Conservation (phyloP, 2,113 vertebrate genomes). For the Pterocles gutturalis region DNA sequence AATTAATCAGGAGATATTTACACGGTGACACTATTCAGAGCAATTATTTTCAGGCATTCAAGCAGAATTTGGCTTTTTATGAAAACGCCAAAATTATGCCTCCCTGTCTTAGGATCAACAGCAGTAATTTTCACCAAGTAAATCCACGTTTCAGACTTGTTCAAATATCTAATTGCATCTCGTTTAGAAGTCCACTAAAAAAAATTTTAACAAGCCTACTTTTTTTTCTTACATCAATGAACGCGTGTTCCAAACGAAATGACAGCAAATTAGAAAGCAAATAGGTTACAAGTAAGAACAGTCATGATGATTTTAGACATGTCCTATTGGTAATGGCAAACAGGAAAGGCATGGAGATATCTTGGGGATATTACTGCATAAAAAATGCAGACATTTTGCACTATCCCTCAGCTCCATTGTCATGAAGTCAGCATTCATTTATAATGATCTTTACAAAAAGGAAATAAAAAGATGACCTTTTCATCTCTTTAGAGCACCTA, state of each 20-base stretch:
- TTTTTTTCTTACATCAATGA: background rate
- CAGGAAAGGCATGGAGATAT: background rate
- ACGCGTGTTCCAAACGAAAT: background rate
- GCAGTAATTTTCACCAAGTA: background rate
- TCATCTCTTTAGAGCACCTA: background rate
- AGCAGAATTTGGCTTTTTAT: background rate
- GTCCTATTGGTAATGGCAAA: background rate
- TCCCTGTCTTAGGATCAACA: background rate
- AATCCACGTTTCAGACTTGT: background rate
- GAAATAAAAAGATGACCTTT: background rate
- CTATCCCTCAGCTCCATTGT: background rate
- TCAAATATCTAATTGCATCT: background rate
- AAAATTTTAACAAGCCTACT: background rate
- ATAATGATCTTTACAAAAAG: background rate
- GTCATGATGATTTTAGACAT: background rate
- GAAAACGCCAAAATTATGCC: background rate
- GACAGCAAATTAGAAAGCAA: background rate
- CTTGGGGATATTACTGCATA: background rate
- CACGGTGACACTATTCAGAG: background rate
- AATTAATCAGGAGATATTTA: conserved; percentile 6
- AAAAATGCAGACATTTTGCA: background rate
- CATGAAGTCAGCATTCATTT: background rate
- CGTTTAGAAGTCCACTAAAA: background rate
- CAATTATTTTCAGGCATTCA: background rate
- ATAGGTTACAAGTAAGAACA: background rate